phyloP scores from a whole-genome alignment of 2,888 invertebrate genomes.

The Girardia tigrina region DNA sequence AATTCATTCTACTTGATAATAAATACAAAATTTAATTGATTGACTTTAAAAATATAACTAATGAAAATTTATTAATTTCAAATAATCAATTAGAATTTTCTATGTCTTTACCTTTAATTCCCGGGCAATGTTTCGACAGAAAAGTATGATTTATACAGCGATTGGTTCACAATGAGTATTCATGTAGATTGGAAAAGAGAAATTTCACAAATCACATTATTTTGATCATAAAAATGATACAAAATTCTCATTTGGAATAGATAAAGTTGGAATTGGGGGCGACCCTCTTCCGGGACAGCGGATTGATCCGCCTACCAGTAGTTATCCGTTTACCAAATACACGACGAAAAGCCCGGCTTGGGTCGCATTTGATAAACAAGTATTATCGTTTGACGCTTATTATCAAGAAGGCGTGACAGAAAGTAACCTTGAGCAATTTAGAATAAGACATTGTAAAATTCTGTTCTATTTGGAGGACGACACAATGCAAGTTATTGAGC shows the following conservation, averaged over 20 bases:
- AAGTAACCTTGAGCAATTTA: slow-evolving; percentile 58
- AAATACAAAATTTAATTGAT: too few relatives aligned
- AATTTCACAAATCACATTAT: slow-evolving; percentile 57
- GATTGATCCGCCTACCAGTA: slow-evolving; percentile 57
- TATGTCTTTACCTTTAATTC: slow-evolving; percentile 13
- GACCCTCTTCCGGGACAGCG: slow-evolving; percentile 53
- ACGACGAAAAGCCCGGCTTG: slow-evolving; percentile 66
- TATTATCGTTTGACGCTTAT: slow-evolving; percentile 64
- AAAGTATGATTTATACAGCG: neutral
- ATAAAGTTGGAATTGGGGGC: slow-evolving; percentile 57
- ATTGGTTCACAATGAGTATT: neutral
- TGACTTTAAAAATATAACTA: too few relatives aligned
- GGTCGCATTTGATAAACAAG: slow-evolving; percentile 62
- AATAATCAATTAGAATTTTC: too few relatives aligned
- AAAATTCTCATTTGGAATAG: slow-evolving; percentile 55
- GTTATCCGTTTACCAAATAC: slow-evolving; percentile 61
- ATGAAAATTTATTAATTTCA: too few relatives aligned
- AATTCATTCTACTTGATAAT: too few relatives aligned
- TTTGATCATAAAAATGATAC: slow-evolving; percentile 55
- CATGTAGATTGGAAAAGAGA: slow-evolving; percentile 57
- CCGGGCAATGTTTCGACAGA: neutral
- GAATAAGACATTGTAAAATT: slow-evolving; percentile 67
- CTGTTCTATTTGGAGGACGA: slow-evolving; percentile 78
- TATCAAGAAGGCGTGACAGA: slow-evolving; percentile 70
- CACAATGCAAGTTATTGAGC: slow-evolving; percentile 72